Base-by-base conservation (phyloP, 2,888 invertebrate genomes). In the Xylophagus ater region DNA sequence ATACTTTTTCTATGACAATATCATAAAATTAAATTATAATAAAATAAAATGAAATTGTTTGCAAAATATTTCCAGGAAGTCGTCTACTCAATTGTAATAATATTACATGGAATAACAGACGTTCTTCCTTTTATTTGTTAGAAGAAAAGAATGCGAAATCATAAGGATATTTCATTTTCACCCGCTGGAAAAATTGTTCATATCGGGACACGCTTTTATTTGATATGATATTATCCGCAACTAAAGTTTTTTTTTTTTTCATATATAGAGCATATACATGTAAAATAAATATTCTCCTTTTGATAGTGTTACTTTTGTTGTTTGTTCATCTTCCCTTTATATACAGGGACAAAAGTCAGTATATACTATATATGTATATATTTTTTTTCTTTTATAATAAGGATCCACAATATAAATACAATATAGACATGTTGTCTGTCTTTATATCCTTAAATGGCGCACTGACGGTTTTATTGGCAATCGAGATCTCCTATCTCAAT, bases 381-480 rank as follows among this genome's bases (percentile, higher is more conserved):
- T n/a, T n/a, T n/a, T n/a, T n/a, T n/a, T n/a, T n/a, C n/a, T n/a
- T n/a, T n/a, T n/a, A n/a, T n/a, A n/a, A n/a, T n/a, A n/a, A n/a
- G 18, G 26, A 31, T 12, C 40, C 34, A 40, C 20, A 10, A 24
- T 34, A 28, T 40, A 40, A 34, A 40, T 29, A 40, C 41, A 47
- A 47, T 49, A 50, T 48, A 50, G 50, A 47, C 48, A 50, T 49
- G 49, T 44, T 46, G 47, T 40, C 45, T 43, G 39, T 40, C 44
- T 41, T 48, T 48, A 45, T 48, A 47, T 47, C 49, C 43, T 45
- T 47, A 47, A 51, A 51, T 51, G 48, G 49, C 44, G 44, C 45
- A 49, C 48, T 52, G 50, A 50, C 49, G 50, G 50, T 50, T 53
- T 53, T 53, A 53, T 51, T 50, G 51, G 49, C 52, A 49, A 51